These are phyloP conservation scores for Batillaria attramentaria DNA, from an alignment of 1,140 invertebrate genomes.

Conservation along the genomic window DNA sequence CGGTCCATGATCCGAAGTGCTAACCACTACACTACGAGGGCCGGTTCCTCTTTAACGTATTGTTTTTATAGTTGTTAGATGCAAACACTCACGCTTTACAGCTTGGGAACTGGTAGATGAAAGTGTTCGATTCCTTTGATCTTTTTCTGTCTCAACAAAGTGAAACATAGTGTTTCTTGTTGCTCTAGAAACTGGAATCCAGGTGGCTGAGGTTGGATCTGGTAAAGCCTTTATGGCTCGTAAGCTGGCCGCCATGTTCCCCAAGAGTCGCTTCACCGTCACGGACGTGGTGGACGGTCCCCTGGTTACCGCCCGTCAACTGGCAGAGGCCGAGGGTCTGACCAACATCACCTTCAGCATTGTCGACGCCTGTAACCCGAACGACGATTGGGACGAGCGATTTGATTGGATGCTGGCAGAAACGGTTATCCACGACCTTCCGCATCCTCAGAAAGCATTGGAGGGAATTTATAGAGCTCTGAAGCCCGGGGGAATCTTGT, in stretches of 20 bases:
- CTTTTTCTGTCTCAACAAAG: background rate
- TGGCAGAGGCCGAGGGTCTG: slow-evolving; percentile 25
- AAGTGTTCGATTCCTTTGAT: background rate
- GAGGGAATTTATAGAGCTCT: background rate
- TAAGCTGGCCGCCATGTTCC: slow-evolving; percentile 40
- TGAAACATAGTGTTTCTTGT: background rate
- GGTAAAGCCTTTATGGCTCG: slow-evolving; percentile 29
- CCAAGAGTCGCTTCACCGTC: slow-evolving; percentile 42
- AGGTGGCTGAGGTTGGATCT: slow-evolving; percentile 47
- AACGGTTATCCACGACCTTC: slow-evolving; percentile 32
- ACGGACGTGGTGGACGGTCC: slow-evolving; percentile 28
- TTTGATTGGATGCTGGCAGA: slow-evolving; percentile 45
- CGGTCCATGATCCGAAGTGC: too few relatives aligned
- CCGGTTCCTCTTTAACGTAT: background rate
- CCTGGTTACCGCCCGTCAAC: slow-evolving; percentile 30
- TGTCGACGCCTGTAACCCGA: slow-evolving; percentile 38
- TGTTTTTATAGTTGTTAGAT: background rate
- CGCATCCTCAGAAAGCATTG: slow-evolving; percentile 10
- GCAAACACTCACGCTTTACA: too few relatives aligned
- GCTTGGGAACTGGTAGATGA: too few relatives aligned
- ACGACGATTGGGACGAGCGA: slow-evolving; percentile 32
- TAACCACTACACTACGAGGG: too few relatives aligned
- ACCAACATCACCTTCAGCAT: slow-evolving; percentile 37
- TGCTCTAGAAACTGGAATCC: slow-evolving; percentile 3
- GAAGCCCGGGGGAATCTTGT: slow-evolving; percentile 18